These are phyloP conservation scores for Pipa parva DNA, from an alignment of 2,113 vertebrate genomes.

Conservation along the genomic window DNA sequence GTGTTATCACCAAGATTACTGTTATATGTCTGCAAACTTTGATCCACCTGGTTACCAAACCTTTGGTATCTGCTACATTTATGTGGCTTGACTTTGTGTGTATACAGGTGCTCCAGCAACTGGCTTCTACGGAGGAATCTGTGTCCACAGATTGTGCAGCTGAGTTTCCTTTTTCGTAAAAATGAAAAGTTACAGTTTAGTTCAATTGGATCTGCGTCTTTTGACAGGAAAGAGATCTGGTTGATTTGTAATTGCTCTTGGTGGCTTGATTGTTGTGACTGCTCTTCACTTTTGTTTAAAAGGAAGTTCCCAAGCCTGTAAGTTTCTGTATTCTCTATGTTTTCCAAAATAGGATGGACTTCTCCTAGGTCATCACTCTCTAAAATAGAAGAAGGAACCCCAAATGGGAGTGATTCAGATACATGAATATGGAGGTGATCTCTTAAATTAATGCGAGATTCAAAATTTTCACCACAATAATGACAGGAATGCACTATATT, in stretches of 20 bases:
- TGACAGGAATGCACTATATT: constrained; percentile 75
- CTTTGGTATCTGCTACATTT: constrained; percentile 75
- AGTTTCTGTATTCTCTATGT: constrained; percentile 50
- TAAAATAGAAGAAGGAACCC: constrained; percentile 68
- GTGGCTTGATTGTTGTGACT: constrained; percentile 57
- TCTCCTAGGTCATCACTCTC: constrained; percentile 74
- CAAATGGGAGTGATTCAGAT: constrained; percentile 67
- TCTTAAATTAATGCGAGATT: constrained; percentile 72
- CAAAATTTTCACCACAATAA: constrained; percentile 86
- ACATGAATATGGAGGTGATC: constrained; percentile 87
- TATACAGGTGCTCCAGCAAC: constrained; percentile 91
- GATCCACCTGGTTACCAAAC: constrained; percentile 67
- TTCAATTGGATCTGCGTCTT: constrained; percentile 74
- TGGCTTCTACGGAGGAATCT: constrained; percentile 83
- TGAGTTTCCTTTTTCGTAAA: constrained; percentile 85
- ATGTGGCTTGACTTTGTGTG: constrained; percentile 79
- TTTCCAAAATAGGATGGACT: constrained; percentile 62
- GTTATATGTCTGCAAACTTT: constrained; percentile 70
- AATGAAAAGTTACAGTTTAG: constrained; percentile 77
- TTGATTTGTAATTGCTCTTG: constrained; percentile 76
- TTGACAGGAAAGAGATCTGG: constrained; percentile 75
- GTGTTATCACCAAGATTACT: constrained; percentile 55
- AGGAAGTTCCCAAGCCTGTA: constrained; percentile 57
- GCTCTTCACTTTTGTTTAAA: constrained; percentile 55
- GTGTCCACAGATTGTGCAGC: constrained; percentile 83